Evolutionary conservation across 1,140 invertebrate species (phyloP), one percentile per base, ranked within the genome.

Genomic region (Trichogramma pretiosum): DNA sequence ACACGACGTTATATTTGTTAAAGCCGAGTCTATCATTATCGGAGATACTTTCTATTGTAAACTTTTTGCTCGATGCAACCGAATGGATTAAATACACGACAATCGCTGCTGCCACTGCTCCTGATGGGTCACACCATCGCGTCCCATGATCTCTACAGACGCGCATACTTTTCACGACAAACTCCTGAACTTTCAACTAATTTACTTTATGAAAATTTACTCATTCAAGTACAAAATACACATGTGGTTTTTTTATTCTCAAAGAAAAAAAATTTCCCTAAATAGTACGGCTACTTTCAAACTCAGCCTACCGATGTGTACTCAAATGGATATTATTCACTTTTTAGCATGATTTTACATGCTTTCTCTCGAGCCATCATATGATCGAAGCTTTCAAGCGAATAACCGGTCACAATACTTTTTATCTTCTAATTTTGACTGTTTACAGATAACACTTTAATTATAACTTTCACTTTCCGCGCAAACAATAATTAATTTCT

Each of bases 361-460:
- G 42, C 48, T 50, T 50, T 45, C 42, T 45, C 48, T 37, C 16
- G 26, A 37, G 28, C 34, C 13, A n/a, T n/a, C n/a, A 10, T 14
- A 45, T 50, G 45, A 50, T 50, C 33, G 48, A 44, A 36, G 48
- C 34, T 22, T 30, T 19, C 5, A 24, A 32, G 34, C 40, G 34
- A 49, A 49, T 35, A 43, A 50, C 41, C 26, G 41, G 35, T 50
- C 34, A 23, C 28, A 45, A 39, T n/a, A n/a, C n/a, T 23, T 39
- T 40, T 45, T 45, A 50, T 50, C 40, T 26, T 22, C 21, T 40
- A 45, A 44, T 45, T 45, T 50, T 35, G 46, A 50, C 34, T 45
- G 28, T 36, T n/a, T n/a, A n/a, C n/a, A n/a, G n/a, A n/a, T n/a
- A n/a, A n/a, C n/a, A n/a, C n/a, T n/a, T n/a, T n/a, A n/a, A n/a